Evolutionary conservation across 2,113 vertebrate genomes (phyloP), one percentile per base, ranked within the genome.

Genomic region (Falcunculus frontatus): DNA sequence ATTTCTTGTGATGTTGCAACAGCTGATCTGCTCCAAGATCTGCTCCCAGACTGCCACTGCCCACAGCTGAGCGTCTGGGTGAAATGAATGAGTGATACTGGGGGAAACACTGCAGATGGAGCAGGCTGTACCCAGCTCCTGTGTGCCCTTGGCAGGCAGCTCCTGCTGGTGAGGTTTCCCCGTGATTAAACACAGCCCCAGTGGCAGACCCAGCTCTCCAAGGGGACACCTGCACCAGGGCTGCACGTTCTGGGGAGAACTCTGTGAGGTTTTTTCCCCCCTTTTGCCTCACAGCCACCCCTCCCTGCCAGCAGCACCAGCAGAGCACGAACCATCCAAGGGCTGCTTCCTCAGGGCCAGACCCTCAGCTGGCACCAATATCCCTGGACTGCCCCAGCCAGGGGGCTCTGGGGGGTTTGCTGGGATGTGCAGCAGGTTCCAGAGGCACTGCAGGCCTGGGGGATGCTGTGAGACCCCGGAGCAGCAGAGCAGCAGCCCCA

Each of bases 21-120:
- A 80, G 50, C 56, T 88, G 94, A 95, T 95, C 87, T 93, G 92
- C 70, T 42, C 44, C 73, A 60, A 93, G 88, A 37, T 68, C 21
- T 35, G 72, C 69, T 80, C 46, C 70, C 59, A 33, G 74, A 8
- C 5, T 68, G 83, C 30, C 30, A 63, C 42, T 73, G 16, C 68
- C 83, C 53, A 12, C 32, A n/a, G 63, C 84, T 56, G 59, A 37
- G 60, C 46, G 11, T 25, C 52, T 44, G 44, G 50, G 22, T 49
- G 25, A 69, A 50, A 93, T 63, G 57, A 69, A 37, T 84, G 21
- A 59, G 64, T 41, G 4, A 6, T 30, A 10, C 15, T n/a, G 3
- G 46, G 30, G 49, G 47, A 5, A n/a, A 64, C 29, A 11, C 20
- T 72, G 55, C 39, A 17, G 15, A 22, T 46, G 80, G 83, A 29